phyloP scores from a whole-genome alignment of 2,113 vertebrate species.

The Macquaria australasica region DNA sequence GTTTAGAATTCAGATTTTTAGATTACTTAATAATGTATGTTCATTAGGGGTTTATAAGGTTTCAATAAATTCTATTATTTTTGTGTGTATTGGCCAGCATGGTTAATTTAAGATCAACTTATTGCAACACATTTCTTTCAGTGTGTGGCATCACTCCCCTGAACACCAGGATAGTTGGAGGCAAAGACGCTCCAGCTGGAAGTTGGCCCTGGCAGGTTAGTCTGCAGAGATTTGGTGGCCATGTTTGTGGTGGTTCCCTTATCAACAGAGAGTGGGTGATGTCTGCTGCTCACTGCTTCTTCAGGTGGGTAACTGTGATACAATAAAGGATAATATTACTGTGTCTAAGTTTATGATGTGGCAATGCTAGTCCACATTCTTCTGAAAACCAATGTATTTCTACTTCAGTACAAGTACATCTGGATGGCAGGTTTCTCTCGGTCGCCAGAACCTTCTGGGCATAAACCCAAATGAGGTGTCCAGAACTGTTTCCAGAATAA shows the following conservation, averaged over 20 bases:
- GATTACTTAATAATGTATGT: too few species aligned
- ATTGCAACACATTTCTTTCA: constrained; percentile 27
- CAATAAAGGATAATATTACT: fast-evolving
- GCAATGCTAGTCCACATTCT: too few species aligned
- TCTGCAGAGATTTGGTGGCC: constrained; percentile 47
- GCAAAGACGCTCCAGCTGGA: constrained; percentile 65
- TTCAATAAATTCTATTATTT: too few species aligned
- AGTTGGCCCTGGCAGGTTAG: constrained; percentile 85
- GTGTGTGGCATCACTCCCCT: constrained; percentile 74
- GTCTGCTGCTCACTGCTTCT: constrained; percentile 66
- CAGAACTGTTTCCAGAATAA: constrained; percentile 34
- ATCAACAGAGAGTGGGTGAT: constrained; percentile 82
- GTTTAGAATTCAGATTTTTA: too few species aligned
- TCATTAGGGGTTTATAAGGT: too few species aligned
- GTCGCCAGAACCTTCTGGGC: constrained; percentile 58
- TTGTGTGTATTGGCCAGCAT: too few species aligned
- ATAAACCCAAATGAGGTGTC: constrained; percentile 44
- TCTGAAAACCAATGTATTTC: neutral
- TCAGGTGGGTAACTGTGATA: neutral
- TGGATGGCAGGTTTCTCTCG: constrained; percentile 36
- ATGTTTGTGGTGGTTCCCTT: constrained; percentile 83
- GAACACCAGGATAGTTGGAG: constrained; percentile 79
- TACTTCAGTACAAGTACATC: neutral
- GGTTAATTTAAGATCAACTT: neutral
- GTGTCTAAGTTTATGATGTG: neutral